A percentile compares a stretch with the other conserved stretches of the same genome.
These are phyloP conservation scores for Dendrolimus houi DNA, from an alignment of 2,888 invertebrate species.

Conservation along the genomic window DNA sequence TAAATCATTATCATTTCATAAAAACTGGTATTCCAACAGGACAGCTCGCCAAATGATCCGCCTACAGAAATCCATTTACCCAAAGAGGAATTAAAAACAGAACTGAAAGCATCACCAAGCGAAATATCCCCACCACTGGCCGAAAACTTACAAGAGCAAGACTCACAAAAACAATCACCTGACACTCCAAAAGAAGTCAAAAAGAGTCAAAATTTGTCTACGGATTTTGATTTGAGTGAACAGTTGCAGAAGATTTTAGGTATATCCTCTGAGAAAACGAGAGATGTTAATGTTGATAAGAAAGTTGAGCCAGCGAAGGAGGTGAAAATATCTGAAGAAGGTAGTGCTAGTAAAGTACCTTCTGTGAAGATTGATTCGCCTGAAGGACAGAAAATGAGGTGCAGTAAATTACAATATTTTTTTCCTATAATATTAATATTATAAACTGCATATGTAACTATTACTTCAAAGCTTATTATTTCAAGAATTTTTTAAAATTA, in stretches of 20 bases:
- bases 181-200: constrained; percentile 65
- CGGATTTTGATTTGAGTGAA: constrained; percentile 69
- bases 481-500: too few species aligned
- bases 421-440: too few species aligned
- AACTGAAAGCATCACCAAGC: constrained; percentile 59
- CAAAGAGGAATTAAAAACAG: constrained; percentile 44
- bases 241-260: constrained; percentile 70
- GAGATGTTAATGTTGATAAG: constrained; percentile 43
- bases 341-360: constrained; percentile 44
- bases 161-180: constrained; percentile 61
- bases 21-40: constrained; percentile 10
- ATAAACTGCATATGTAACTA: too few species aligned
- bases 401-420: constrained; percentile 7
- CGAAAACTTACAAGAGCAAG: constrained; percentile 38
- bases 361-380: constrained; percentile 71
- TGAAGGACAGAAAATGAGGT: constrained; percentile 59
- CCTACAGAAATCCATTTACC: constrained; percentile 65
- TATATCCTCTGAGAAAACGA: constrained; percentile 64
- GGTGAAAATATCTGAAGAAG: constrained; percentile 58
- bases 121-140: constrained; percentile 65
- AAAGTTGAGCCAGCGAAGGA: constrained; percentile 53
- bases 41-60: constrained; percentile 60
- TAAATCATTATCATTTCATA: too few species aligned
- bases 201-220: constrained; percentile 68
- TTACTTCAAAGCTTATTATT: too few species aligned